Evolutionary conservation across 1,140 invertebrate genomes (phyloP), one percentile per base, ranked within the genome.

Genomic region (Drosophila aff.): DNA sequence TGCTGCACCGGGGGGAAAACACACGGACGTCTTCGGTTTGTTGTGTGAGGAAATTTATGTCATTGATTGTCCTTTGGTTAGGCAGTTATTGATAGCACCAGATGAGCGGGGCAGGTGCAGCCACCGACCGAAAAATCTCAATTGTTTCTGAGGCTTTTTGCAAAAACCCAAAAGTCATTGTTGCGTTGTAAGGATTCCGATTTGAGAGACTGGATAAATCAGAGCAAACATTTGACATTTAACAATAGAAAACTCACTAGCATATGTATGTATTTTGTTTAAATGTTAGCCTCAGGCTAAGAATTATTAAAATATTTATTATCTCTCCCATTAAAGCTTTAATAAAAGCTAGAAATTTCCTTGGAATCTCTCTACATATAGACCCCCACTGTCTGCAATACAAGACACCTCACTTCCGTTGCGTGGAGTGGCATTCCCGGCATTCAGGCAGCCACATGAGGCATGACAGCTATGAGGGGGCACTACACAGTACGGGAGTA

Each of bases 31-130:
- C 73, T 78, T 87, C 73, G 65, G 74, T 46, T 79, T 71, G 43
- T 71, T 64, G 60, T 55, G 58, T 59, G 50, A 36, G 74, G 67
- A 87, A 87, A 89, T 89, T 87, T 83, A 87, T 87, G 84, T 87
- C 84, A 89, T 75, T 81, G 81, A 87, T 84, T 87, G 84, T 86
- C 81, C 58, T 76, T 79, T 58, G 64, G 52, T 43, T 77, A 28
- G 61, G 71, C 53, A 41, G 84, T 84, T 83, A 89, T 89, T 84
- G 84, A 89, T 89, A 89, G 84, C 64, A 50, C 40, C 63, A 68
- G 36, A 65, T 65, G 58, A 43, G 49, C 50, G 31, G 36, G 36
- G 13, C 82, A 72, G 60, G 40, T 55, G 58, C 28, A n/a, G 13
- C 13, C 43, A 18, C 18, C 43, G 4, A 44, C 43, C 13, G n/a